Conservation (phyloP, 2,888 invertebrate species). For the Diachrysia chrysitis region DNA sequence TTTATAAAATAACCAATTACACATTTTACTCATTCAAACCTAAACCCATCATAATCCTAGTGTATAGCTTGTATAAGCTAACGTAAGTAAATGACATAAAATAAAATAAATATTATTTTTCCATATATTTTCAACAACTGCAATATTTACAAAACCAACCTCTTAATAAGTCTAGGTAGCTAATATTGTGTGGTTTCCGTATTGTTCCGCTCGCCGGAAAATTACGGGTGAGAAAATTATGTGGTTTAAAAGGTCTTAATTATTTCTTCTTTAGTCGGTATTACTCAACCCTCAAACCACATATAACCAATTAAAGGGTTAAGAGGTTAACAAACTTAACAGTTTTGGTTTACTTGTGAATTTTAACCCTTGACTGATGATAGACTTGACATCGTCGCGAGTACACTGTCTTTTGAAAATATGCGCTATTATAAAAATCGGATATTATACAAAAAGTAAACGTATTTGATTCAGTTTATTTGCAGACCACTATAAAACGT, state of each 20-base stretch:
- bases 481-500: conserved; percentile 38
- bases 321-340: not conserved
- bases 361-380: too few species aligned
- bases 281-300: conserved; percentile 25
- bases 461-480: conserved; percentile 27
- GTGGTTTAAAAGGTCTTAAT: conserved; percentile 45
- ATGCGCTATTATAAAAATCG: too few species aligned
- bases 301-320: not conserved
- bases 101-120: too few species aligned
- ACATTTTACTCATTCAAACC: too few species aligned
- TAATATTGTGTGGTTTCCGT: conserved; percentile 31
- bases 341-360: not conserved
- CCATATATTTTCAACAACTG: not conserved
- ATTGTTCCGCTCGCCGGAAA: conserved; percentile 29
- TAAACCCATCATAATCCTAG: too few species aligned
- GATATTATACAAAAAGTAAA: conserved; percentile 22
- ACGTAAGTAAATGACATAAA: too few species aligned
- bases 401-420: too few species aligned
- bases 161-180: conserved; percentile 5
- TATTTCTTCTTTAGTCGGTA: conserved; percentile 24
- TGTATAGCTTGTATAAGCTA: too few species aligned
- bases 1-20: too few species aligned
- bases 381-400: too few species aligned
- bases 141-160: not conserved
- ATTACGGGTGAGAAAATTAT: conserved; percentile 36